These are phyloP conservation scores for Notamacropus eugenii DNA, from an alignment of 2,797 vertebrate species.

Conservation along the genomic window DNA sequence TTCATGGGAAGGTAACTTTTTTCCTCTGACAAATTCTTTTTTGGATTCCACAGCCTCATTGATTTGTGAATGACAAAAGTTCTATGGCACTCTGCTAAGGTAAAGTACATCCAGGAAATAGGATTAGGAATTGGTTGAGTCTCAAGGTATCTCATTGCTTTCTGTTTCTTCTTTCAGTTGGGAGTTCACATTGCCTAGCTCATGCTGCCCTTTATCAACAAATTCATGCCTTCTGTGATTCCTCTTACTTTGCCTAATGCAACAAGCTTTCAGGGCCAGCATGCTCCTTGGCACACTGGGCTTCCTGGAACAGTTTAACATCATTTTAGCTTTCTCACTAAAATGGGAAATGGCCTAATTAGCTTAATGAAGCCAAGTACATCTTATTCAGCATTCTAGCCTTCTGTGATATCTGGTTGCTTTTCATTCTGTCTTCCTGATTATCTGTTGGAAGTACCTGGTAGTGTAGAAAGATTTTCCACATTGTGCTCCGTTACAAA, in stretches of 20 bases:
- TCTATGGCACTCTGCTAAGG: background rate
- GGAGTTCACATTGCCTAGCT: background rate
- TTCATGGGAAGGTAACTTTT: background rate
- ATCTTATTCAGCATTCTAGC: background rate
- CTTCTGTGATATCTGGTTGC: slow-evolving; percentile 8
- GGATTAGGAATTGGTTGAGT: background rate
- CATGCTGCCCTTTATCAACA: background rate
- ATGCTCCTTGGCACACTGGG: background rate
- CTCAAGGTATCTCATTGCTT: background rate
- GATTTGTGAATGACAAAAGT: background rate
- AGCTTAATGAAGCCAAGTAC: slow-evolving; percentile 16
- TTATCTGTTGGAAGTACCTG: background rate
- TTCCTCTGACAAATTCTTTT: background rate
- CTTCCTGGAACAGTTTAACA: background rate
- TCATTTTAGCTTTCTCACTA: background rate
- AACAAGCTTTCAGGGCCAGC: background rate
- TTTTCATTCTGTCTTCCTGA: slow-evolving; percentile 9
- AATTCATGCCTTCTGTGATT: background rate
- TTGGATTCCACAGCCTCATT: background rate
- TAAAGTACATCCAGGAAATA: background rate
- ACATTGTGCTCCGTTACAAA: background rate
- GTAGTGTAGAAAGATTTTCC: background rate
- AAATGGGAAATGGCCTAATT: slow-evolving; percentile 16
- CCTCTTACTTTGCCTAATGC: background rate
- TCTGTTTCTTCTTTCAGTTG: background rate